phyloP scores from a whole-genome alignment of 2,113 vertebrate species.

The Clinocottus analis region DNA sequence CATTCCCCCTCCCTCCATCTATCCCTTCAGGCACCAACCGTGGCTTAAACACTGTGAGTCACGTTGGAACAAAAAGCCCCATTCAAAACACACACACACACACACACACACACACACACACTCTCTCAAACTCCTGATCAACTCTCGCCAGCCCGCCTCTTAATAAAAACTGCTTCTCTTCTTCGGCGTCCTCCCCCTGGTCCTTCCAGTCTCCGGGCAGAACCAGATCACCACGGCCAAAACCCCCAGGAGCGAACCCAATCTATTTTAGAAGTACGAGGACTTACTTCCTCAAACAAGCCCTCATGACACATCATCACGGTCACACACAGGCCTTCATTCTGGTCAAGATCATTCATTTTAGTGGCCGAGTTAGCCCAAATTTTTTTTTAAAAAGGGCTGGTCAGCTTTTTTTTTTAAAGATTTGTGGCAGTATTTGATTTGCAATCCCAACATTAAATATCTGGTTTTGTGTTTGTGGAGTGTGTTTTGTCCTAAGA shows the following conservation, averaged over 20 bases:
- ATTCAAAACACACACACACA: slow-evolving; percentile 69
- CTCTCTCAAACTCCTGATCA: slow-evolving; percentile 60
- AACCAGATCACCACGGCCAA: slow-evolving; percentile 60
- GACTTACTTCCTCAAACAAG: slow-evolving; percentile 67
- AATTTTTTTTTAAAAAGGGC: not conserved
- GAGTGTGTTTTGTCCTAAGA: slow-evolving; percentile 9
- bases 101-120: slow-evolving; percentile 45
- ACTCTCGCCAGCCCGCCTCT: slow-evolving; percentile 55
- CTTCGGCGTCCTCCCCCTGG: slow-evolving; percentile 4
- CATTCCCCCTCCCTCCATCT: slow-evolving; percentile 67
- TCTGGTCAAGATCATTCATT: slow-evolving; percentile 34
- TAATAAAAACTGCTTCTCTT: slow-evolving; percentile 64
- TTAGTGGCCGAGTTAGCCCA: not conserved
- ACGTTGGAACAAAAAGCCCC: slow-evolving; percentile 81
- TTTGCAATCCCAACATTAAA: slow-evolving; percentile 4
- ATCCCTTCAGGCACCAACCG: slow-evolving; percentile 74
- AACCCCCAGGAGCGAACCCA: slow-evolving; percentile 57
- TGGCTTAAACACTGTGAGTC: slow-evolving; percentile 79
- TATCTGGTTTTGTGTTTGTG: slow-evolving; percentile 12
- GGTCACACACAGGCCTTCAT: slow-evolving; percentile 19
- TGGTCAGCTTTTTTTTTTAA: not conserved
- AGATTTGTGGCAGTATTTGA: slow-evolving; percentile 2
- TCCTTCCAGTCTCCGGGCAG: slow-evolving; percentile 57
- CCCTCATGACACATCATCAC: slow-evolving; percentile 50
- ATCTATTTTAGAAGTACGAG: slow-evolving; percentile 59